These are phyloP conservation scores for Lepidothrix coronata DNA, from an alignment of 2,113 vertebrate genomes.

Conservation along the genomic window DNA sequence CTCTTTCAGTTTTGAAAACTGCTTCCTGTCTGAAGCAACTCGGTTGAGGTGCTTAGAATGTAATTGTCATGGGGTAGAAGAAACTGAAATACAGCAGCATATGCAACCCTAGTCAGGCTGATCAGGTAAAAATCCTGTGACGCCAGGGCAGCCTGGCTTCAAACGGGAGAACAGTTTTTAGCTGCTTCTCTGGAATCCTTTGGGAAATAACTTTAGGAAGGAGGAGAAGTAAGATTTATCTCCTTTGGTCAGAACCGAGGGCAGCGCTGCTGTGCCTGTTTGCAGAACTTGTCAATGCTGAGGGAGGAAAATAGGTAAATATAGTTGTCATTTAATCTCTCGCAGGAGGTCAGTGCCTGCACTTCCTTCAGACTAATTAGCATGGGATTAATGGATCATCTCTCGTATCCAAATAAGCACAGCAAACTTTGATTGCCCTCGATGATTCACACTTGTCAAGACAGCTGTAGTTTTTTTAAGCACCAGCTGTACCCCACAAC, in stretches of 20 bases:
- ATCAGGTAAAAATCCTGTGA: background rate
- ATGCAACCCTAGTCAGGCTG: background rate
- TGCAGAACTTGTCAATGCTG: background rate
- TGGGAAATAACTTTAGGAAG: background rate
- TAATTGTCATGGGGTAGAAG: background rate
- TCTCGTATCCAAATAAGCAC: constrained; percentile 36
- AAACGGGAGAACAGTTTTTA: background rate
- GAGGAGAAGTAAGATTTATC: background rate
- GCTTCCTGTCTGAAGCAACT: constrained; percentile 10
- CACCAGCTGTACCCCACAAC: background rate
- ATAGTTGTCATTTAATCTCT: constrained; percentile 64
- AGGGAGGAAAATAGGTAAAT: constrained; percentile 52
- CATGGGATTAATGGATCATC: constrained; percentile 52
- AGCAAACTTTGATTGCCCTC: constrained; percentile 56
- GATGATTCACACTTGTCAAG: constrained; percentile 3
- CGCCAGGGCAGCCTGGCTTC: background rate
- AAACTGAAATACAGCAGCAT: background rate
- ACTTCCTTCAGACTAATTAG: constrained; percentile 54
- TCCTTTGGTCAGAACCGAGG: background rate
- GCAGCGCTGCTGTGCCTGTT: background rate
- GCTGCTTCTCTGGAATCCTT: background rate
- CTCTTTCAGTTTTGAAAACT: constrained; percentile 6
- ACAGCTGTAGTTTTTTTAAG: background rate
- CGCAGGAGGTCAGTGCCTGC: constrained; percentile 44
- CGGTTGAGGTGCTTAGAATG: background rate